Base-by-base conservation (phyloP, 1,140 invertebrate species). In the Scaptomyza pallida region DNA sequence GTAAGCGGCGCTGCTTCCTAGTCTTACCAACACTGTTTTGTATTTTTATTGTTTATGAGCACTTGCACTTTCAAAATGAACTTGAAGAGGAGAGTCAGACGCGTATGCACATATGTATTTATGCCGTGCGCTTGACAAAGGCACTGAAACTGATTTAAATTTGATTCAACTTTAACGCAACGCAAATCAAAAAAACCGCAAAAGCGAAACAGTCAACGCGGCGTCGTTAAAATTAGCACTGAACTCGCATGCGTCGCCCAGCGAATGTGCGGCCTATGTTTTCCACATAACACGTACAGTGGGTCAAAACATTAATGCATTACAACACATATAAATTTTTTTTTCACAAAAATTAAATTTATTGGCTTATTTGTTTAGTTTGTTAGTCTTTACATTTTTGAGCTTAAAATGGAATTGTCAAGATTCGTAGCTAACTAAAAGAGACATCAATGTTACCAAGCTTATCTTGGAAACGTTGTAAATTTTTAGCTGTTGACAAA, bases 151-250 rank as follows among this genome's bases (percentile, higher is more conserved):
- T 81, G 75, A 81, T 86, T 86, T 86, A 61, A 86, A 81, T 71
- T 81, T 69, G 44, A 72, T 70, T 86, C 64, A 74, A 63, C 62
- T 80, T 76, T 45, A 74, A 35, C 51, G 70, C 63, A 40, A 65
- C 62, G 59, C 47, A 73, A 73, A 76, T 75, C 64, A 69, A 57
- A 79, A 57, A 79, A 75, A 78, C 75, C 71, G 78, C 82, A 88
- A 76, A 63, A 72, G 57, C 71, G 48, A 86, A 86, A 86, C 74
- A 75, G 78, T 86, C 73, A 72, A 85, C 80, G 78, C 73, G 77
- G 70, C 77, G 78, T 74, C 82, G 82, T 72, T 85, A 88, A 86
- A 88, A 88, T 86, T 81, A 85, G 81, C 81, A 86, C 82, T 86
- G 74, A 79, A 79, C 72, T 64, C 72, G 72, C 51, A 72, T 59